Percentiles rank a stretch among this genome's conserved stretches.
phyloP scores from a whole-genome alignment of 2,113 vertebrate species.

The Pyxicephalus adspersus region DNA sequence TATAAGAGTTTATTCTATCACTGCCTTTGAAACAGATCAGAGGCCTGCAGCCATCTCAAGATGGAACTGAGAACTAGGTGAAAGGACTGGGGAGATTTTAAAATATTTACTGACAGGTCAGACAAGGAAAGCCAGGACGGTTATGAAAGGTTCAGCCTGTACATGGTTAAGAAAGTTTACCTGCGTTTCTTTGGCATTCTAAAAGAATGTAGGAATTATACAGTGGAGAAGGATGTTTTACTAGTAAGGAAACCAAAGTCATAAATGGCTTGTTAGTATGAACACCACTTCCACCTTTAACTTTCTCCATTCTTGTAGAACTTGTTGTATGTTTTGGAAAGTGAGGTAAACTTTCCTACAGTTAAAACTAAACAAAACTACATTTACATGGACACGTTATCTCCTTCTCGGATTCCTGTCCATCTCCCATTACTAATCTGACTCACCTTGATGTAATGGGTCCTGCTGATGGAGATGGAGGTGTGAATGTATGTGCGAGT shows the following conservation, averaged over 20 bases:
- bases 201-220: too few species aligned
- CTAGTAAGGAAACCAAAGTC: too few species aligned
- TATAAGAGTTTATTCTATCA: too few species aligned
- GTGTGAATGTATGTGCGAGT: constrained; percentile 98
- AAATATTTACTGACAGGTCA: constrained; percentile 32
- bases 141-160: background rate
- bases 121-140: background rate
- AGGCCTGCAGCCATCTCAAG: background rate
- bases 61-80: background rate
- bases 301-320: too few species aligned
- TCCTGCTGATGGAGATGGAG: constrained; percentile 98
- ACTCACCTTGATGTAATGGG: constrained; percentile 95
- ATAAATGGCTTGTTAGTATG: too few species aligned
- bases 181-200: too few species aligned
- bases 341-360: background rate
- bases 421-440: rapidly evolving
- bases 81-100: background rate
- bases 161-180: background rate
- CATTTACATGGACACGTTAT: background rate
- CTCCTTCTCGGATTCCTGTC: background rate
- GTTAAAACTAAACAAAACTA: background rate
- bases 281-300: too few species aligned
- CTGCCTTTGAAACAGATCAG: background rate
- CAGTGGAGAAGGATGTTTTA: too few species aligned
- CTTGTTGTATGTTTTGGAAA: background rate